Conservation (phyloP, 2,888 invertebrate species). For the Callinectes sapidus region DNA sequence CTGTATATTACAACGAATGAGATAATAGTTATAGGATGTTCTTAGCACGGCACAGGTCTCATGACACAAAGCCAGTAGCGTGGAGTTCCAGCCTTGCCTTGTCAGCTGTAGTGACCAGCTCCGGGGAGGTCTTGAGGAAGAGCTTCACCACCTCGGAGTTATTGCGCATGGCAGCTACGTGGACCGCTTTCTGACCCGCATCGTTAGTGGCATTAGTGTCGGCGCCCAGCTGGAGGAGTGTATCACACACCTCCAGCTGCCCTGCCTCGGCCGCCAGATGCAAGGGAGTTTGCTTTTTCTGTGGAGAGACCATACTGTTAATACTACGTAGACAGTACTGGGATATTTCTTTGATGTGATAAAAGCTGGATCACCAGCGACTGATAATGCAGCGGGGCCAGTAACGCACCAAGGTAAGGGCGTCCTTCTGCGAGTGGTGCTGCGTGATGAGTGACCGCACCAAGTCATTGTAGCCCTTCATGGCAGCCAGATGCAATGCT, state of each 20-base stretch:
- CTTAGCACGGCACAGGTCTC: not conserved
- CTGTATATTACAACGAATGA: not conserved
- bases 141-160: slow-evolving; percentile 98
- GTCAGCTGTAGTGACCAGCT: slow-evolving; percentile 95
- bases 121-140: slow-evolving; percentile 95
- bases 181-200: slow-evolving; percentile 96
- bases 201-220: slow-evolving; percentile 97
- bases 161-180: slow-evolving; percentile 98
- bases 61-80: not conserved
- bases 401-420: slow-evolving; percentile 85
- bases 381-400: not conserved
- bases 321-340: not conserved
- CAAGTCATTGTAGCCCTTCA: slow-evolving; percentile 93
- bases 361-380: not conserved
- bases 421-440: slow-evolving; percentile 96
- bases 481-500: slow-evolving; percentile 96
- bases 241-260: slow-evolving; percentile 95
- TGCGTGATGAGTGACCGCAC: slow-evolving; percentile 95
- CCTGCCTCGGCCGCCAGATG: slow-evolving; percentile 98
- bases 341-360: not conserved
- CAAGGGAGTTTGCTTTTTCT: slow-evolving; percentile 96
- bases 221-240: slow-evolving; percentile 92
- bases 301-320: slow-evolving; percentile 25
- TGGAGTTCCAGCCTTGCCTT: slow-evolving; percentile 78
- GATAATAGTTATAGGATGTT: not conserved